Evolutionary conservation across 1,140 invertebrate species (phyloP).

Genomic region (Drosophila varians): DNA sequence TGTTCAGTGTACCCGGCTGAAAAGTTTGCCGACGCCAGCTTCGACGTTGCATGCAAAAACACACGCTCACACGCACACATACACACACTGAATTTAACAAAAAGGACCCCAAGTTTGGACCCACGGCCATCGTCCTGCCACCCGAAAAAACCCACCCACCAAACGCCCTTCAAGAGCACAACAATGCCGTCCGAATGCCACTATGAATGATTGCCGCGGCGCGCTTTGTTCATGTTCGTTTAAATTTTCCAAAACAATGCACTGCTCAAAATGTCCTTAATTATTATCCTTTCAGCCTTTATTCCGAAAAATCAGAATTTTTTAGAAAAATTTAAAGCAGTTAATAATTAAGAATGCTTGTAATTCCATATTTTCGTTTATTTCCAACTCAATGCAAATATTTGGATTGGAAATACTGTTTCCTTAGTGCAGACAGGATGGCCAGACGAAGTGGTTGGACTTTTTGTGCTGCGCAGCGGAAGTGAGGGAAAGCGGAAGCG

Average conservation of each 20-base stretch:
- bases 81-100: slow-evolving; percentile 8
- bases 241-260: slow-evolving; percentile 39
- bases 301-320: no score
- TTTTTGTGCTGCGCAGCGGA: slow-evolving; percentile 54
- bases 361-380: background rate
- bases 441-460: slow-evolving; percentile 45
- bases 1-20: slow-evolving; percentile 38
- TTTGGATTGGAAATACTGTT: background rate
- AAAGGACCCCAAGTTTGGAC: slow-evolving; percentile 46
- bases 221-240: slow-evolving; percentile 75
- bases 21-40: slow-evolving; percentile 62
- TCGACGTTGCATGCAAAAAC: slow-evolving; percentile 63
- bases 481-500: slow-evolving; percentile 69
- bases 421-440: slow-evolving; percentile 11
- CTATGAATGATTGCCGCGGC: slow-evolving; percentile 76
- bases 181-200: slow-evolving; percentile 60
- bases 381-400: background rate
- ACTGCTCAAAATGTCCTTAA: slow-evolving; percentile 17
- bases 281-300: no score
- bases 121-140: background rate
- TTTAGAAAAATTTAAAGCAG: no score
- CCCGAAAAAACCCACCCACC: background rate
- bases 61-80: background rate
- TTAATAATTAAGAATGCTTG: no score
- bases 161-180: slow-evolving; percentile 16